Base-by-base conservation (phyloP, 2,113 vertebrate species). In the Corythornis vintsioides region DNA sequence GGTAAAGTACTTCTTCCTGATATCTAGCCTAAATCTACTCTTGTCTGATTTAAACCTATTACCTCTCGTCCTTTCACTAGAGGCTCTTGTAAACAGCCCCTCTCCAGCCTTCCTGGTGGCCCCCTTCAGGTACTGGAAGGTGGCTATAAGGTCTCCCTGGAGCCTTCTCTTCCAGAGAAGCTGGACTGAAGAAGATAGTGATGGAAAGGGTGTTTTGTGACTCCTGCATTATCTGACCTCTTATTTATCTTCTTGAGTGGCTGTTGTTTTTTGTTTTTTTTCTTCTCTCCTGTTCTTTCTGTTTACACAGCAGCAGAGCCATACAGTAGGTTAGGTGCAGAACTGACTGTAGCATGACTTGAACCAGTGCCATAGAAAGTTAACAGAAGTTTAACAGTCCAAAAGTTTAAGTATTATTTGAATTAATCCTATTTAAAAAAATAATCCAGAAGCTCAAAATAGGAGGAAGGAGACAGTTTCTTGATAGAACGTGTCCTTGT, bases 201-300 rank as follows among this genome's bases (percentile, higher is more conserved):
- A 22, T 19, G 7, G 22, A 70, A 83, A 42, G 15, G 2, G 55
- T 17, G 10, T 25, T 35, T 78, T 53, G 28, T 47, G 18, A 16
- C 52, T 6, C 38, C 15, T 61, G 14, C 10, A 1, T 72, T 81
- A 83, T 9, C 35, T 71, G 42, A 75, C n/a, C 9, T 77, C 40
- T 63, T 40, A 5, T 33, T 86, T 77, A 10, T 2, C 26, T 53
- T 80, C 40, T 74, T 1, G 0, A 86, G 13, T 0, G 8, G 1
- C 38, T 38, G 38, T 38, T 38, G 40, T 79, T 73, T 88, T 78
- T 66, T 86, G 66, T 43, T 48, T 6, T 4, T 72, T 63, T 57
- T 20, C 13, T 87, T 61, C 12, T 60, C 11, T 76, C 7, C 15
- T 13, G 9, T 47, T 81, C 45, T 77, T 18, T 72, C 8, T 65